These are phyloP conservation scores for Apeltes quadracus DNA, from an alignment of 2,113 vertebrate genomes.

Conservation along the genomic window DNA sequence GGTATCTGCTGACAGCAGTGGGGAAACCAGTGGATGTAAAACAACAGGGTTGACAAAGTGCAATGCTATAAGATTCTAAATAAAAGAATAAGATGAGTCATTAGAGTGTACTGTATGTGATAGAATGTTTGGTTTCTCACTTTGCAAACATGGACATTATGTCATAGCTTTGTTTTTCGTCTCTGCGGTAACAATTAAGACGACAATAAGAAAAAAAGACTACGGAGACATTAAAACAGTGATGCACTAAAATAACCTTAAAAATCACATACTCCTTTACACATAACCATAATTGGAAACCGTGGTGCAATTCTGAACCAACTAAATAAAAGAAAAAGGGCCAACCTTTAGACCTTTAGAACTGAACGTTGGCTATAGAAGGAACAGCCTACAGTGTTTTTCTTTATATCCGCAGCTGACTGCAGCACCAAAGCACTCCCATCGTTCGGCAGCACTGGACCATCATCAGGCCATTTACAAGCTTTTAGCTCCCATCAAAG, in stretches of 20 bases:
- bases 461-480: conserved; percentile 50
- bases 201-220: neutral
- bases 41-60: neutral
- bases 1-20: conserved; percentile 18
- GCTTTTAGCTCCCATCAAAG: conserved; percentile 77
- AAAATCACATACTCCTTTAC: neutral
- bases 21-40: conserved; percentile 17
- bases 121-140: neutral
- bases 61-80: neutral
- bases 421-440: conserved; percentile 63
- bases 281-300: neutral
- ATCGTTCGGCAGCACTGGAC: conserved; percentile 45
- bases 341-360: no score
- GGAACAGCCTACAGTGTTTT: conserved; percentile 28
- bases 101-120: neutral
- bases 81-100: neutral
- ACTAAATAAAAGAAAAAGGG: neutral
- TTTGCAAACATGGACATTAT: neutral
- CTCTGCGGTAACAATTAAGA: neutral
- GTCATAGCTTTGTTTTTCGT: neutral
- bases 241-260: neutral
- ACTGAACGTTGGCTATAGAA: conserved; percentile 2
- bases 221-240: neutral
- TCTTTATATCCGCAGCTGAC: conserved; percentile 53
- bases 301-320: neutral